Evolutionary conservation across 2,888 invertebrate genomes (phyloP), one percentile per base, ranked within the genome.

Genomic region (Napeogenes sylphis): DNA sequence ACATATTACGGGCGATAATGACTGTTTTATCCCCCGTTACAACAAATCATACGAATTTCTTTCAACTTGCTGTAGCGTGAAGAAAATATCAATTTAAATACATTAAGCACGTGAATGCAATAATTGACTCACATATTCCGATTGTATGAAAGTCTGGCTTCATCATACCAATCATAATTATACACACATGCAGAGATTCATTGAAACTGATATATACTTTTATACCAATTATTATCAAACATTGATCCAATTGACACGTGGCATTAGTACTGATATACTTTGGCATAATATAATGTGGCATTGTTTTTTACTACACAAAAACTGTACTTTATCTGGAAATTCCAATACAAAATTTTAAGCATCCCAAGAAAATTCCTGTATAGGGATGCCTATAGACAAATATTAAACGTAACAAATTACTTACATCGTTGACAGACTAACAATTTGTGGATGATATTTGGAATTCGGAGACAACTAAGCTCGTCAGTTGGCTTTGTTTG

Each of bases 401-500:
- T 69, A 69, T 54, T 65, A 62, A 66, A 65, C 60, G 61, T 69
- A 71, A 73, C 75, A 77, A 84, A 84, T 83, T 80, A 83, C 78
- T 83, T 76, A 78, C 78, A 81, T 83, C 77, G 78, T 75, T 76
- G 78, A 72, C 72, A 66, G 72, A 68, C 69, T 74, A 77, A 79
- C 77, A 77, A 80, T 82, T 76, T 75, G 73, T 69, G 74, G 75
- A 75, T 73, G 74, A 79, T 72, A 78, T 81, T 80, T 75, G 80
- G 79, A 76, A 82, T 82, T 79, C 77, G 76, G 75, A 73, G 76
- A 78, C 81, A 81, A 79, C 82, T 77, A 74, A 72, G 79, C 77
- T 82, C 79, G 78, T 83, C 81, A 79, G 76, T 74, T 70, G 76
- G 83, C 81, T 83, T 85, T 84, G 85, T 87, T 84, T 83, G 85